Evolutionary conservation across 2,113 vertebrate genomes (phyloP), one percentile per base, ranked within the genome.

Genomic region (Indri indri): DNA sequence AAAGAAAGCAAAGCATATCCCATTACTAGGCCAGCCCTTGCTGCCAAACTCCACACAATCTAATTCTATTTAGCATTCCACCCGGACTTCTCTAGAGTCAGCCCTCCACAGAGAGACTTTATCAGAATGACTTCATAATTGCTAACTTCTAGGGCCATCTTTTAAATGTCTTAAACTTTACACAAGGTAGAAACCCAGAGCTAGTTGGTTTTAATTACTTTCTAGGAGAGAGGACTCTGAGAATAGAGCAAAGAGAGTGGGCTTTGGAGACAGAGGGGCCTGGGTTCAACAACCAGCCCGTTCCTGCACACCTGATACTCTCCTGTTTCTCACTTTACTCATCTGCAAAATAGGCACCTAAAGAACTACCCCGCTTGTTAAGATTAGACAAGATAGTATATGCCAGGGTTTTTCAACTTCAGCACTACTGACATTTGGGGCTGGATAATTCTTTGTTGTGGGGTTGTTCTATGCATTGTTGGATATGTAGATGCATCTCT

Each of bases 151-250:
- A 73, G 70, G 45, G 45, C 61, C 23, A 85, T 45, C 57, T 91
- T 92, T 95, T 52, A 94, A 89, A 59, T 89, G 74, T 45, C 52
- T 93, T 74, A 89, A 89, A 89, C 34, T 45, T 42, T 40, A 47
- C 12, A 27, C 30, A 20, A n/a, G 23, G 50, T 50, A 83, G 59
- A 32, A 52, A 57, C 57, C 81, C 25, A 54, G 37, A 92, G 47
- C 61, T 32, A 25, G 74, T 47, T 70, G 34, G 45, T 50, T 50
- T 76, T 47, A 52, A 63, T 45, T 8, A 22, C 50, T 86, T 94
- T 85, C 52, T 22, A 20, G 34, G n/a, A 45, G 23, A 84, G n/a
- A 77, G 4, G 50, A 25, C 30, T 7, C 34, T 71, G 50, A 91
- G 79, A 81, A 54, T 57, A 85, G 65, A 63, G 32, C 32, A 80